phyloP scores from a whole-genome alignment of 2,888 invertebrate genomes.

The Poecilobothrus nobilitatus region DNA sequence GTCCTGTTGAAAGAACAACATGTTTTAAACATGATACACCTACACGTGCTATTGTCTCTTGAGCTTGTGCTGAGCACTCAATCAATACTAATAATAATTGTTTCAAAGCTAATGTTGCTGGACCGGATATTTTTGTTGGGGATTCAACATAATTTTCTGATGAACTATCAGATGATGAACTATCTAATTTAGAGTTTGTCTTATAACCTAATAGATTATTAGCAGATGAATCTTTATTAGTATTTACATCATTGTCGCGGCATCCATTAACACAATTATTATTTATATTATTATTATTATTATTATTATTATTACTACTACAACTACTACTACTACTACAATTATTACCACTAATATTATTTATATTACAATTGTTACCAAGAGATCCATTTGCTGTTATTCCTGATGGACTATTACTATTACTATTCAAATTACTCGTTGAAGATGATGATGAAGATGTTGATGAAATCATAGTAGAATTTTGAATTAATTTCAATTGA shows the following conservation, averaged over 20 bases:
- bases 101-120: slow-evolving; percentile 71
- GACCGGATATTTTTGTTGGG: slow-evolving; percentile 48
- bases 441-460: neutral
- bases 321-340: slow-evolving; percentile 10
- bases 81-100: slow-evolving; percentile 77
- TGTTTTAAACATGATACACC: slow-evolving; percentile 88
- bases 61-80: slow-evolving; percentile 84
- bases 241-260: slow-evolving; percentile 28
- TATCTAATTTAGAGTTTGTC: slow-evolving; percentile 29
- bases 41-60: slow-evolving; percentile 80
- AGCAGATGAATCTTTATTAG: slow-evolving; percentile 22
- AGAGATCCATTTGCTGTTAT: neutral
- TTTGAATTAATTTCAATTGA: slow-evolving; percentile 40
- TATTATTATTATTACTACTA: slow-evolving; percentile 12
- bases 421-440: slow-evolving; percentile 12
- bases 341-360: neutral
- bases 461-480: slow-evolving; percentile 20
- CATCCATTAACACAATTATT: slow-evolving; percentile 31
- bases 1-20: slow-evolving; percentile 73
- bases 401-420: slow-evolving; percentile 13
- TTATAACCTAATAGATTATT: slow-evolving; percentile 27
- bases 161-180: slow-evolving; percentile 35
- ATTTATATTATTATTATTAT: slow-evolving; percentile 19
- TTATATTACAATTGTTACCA: neutral
- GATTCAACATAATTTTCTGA: slow-evolving; percentile 41